Evolutionary conservation across 2,888 invertebrate genomes (phyloP).

Genomic region (Onchidella celtica): DNA sequence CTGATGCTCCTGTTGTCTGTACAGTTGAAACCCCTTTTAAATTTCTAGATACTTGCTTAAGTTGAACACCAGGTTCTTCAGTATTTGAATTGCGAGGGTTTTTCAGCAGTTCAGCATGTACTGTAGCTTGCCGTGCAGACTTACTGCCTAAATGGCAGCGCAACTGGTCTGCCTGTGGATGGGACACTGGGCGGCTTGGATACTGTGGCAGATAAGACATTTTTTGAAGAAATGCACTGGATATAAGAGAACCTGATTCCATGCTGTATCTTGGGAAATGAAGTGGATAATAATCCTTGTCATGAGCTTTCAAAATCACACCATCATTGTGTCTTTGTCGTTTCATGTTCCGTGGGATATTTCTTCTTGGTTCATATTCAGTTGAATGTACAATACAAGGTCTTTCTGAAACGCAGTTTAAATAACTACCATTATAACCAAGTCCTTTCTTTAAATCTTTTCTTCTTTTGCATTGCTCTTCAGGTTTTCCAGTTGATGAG

Average conservation of each 20-base stretch:
- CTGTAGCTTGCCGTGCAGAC: neutral
- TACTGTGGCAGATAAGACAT: conserved; percentile 10
- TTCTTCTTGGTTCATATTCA: neutral
- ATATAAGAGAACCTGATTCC: conserved; percentile 11
- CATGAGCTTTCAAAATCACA: neutral
- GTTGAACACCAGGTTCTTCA: neutral
- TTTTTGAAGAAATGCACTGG: conserved; percentile 25
- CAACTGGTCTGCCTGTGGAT: neutral
- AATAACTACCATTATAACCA: neutral
- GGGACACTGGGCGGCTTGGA: neutral
- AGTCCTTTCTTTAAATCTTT: neutral
- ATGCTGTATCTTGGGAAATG: conserved; percentile 20
- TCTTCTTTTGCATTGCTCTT: neutral
- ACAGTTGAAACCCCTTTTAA: neutral
- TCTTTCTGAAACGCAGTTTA: neutral
- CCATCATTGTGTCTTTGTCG: conserved; percentile 8
- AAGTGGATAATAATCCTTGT: neutral
- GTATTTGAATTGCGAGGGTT: neutral
- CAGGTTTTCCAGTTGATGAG: neutral
- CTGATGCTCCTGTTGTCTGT: neutral
- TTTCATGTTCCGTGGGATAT: neutral
- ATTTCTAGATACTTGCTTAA: neutral
- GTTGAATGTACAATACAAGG: neutral
- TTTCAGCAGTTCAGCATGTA: neutral
- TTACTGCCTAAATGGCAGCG: neutral